Conservation (phyloP, 2,888 invertebrate species). For the Metacarcinus magister region DNA sequence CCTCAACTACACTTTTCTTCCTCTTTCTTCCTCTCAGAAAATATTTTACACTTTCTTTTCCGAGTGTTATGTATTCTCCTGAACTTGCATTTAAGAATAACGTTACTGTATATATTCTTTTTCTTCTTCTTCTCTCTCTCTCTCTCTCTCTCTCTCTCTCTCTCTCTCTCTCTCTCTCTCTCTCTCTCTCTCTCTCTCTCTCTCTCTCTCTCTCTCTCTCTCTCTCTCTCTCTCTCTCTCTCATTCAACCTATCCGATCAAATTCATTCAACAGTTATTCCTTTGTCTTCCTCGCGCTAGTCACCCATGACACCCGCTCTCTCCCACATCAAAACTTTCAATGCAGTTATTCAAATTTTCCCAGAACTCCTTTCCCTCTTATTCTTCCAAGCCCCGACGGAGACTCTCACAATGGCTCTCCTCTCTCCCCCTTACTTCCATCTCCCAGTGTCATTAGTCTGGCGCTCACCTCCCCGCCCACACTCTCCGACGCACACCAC, state of each 20-base stretch:
- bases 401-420: neutral
- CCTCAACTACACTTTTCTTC: neutral
- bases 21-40: neutral
- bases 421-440: neutral
- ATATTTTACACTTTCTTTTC: neutral
- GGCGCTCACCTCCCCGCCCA: neutral
- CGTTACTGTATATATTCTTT: neutral
- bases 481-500: neutral
- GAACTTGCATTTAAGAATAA: neutral
- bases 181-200: conserved; percentile 26
- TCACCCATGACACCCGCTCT: neutral
- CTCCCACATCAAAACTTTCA: neutral
- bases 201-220: conserved; percentile 26
- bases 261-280: neutral
- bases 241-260: neutral
- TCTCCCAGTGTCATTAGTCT: neutral
- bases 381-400: neutral
- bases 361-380: neutral
- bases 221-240: neutral
- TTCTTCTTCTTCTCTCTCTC: neutral
- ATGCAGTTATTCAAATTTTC: neutral
- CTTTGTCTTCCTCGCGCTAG: neutral
- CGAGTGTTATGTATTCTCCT: neutral
- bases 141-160: neutral
- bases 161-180: conserved; percentile 14